Conservation (phyloP, 2,888 invertebrate species). For the Steinernema hermaphroditum region DNA sequence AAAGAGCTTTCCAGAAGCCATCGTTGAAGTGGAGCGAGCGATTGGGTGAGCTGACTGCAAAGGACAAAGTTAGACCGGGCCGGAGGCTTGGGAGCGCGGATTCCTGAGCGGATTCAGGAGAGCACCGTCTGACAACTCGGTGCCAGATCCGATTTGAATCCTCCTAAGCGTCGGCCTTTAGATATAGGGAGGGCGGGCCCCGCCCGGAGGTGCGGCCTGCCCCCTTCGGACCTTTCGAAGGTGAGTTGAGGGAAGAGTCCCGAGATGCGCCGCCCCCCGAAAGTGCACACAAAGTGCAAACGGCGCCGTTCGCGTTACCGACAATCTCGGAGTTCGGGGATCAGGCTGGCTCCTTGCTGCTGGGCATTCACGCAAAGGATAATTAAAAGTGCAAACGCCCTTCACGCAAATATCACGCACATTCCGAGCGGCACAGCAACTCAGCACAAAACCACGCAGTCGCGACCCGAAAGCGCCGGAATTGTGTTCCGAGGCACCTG, state of each 20-base stretch:
- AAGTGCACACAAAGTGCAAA: conserved; percentile 11
- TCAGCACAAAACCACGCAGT: not conserved
- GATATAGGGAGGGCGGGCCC: conserved; percentile 6
- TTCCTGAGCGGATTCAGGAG: conserved; percentile 9
- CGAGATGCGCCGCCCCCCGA: not conserved
- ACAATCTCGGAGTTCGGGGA: conserved; percentile 28
- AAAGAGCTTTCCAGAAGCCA: conserved; percentile 1
- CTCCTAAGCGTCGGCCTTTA: no score
- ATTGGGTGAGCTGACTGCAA: not conserved
- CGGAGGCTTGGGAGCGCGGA: not conserved
- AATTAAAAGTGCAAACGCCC: conserved; percentile 27
- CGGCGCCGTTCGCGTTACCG: not conserved
- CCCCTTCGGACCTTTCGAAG: conserved; percentile 25
- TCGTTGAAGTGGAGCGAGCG: not conserved
- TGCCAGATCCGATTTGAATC: conserved; percentile 23
- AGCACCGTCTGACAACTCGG: not conserved
- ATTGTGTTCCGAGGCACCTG: not conserved
- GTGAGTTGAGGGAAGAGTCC: not conserved
- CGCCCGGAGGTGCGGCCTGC: not conserved
- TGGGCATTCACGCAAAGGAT: conserved; percentile 18
- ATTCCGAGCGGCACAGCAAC: conserved; percentile 12
- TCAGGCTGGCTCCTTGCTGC: conserved; percentile 2
- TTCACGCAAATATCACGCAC: conserved; percentile 31
- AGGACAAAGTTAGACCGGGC: not conserved
- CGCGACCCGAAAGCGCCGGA: not conserved